phyloP scores from a whole-genome alignment of 2,888 invertebrate species.

The Agrochola litura region DNA sequence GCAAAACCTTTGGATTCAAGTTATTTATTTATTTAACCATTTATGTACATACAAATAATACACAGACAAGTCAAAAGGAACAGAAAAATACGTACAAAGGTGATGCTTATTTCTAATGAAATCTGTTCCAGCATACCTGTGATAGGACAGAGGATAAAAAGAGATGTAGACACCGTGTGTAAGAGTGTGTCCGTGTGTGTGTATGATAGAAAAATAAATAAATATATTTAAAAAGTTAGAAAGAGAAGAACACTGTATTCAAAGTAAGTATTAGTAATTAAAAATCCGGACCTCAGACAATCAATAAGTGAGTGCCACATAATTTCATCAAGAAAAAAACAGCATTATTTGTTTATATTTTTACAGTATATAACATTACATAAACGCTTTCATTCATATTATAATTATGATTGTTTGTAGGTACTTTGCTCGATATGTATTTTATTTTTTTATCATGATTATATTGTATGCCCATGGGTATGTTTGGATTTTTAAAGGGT shows the following conservation, averaged over 20 bases:
- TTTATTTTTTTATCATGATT: conserved; percentile 5
- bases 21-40: too few relatives aligned
- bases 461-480: conserved; percentile 15
- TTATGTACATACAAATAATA: too few relatives aligned
- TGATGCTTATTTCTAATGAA: too few relatives aligned
- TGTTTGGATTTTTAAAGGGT: not conserved
- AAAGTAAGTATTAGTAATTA: not conserved
- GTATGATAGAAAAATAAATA: not conserved
- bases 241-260: not conserved
- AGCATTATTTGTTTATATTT: not conserved
- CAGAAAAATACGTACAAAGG: too few relatives aligned
- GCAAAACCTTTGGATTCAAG: not conserved
- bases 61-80: too few relatives aligned
- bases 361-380: not conserved
- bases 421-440: not conserved
- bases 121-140: too few relatives aligned
- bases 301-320: not conserved
- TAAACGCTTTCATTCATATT: conserved; percentile 9
- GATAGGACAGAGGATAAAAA: too few relatives aligned
- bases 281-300: too few relatives aligned
- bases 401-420: conserved; percentile 15
- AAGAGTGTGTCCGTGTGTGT: too few relatives aligned
- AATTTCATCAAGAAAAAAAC: not conserved
- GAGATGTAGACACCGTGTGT: too few relatives aligned
- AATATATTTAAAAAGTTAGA: not conserved